Evolutionary conservation across 2,888 invertebrate genomes (phyloP).

Genomic region (Corbicula japonica): DNA sequence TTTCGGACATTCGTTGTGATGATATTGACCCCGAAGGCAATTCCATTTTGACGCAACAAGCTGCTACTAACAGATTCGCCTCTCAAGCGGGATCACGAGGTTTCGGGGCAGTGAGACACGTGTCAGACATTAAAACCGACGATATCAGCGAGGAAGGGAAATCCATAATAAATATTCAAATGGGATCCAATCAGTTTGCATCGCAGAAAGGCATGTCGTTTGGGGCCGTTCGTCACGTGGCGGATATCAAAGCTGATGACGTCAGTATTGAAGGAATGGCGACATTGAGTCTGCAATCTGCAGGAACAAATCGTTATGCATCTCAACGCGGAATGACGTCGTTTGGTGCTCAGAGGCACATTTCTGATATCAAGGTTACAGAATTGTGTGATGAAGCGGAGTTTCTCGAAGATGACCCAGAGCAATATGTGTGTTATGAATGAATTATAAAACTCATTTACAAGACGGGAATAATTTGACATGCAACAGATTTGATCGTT

Average conservation of each 20-base stretch:
- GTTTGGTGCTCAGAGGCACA: conserved; percentile 80
- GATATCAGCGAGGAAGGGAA: conserved; percentile 79
- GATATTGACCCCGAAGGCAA: conserved; percentile 69
- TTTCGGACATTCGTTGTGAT: conserved; percentile 76
- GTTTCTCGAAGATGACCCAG: conserved; percentile 41
- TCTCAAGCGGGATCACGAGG: conserved; percentile 83
- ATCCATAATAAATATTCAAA: conserved; percentile 82
- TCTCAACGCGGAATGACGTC: conserved; percentile 78
- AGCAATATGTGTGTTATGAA: conserved; percentile 18
- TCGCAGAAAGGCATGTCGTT: conserved; percentile 85
- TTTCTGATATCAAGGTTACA: conserved; percentile 81
- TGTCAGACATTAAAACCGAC: conserved; percentile 84
- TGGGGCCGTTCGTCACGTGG: conserved; percentile 82
- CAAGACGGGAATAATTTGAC: no score
- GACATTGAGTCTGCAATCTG: conserved; percentile 77
- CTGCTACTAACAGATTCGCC: conserved; percentile 84
- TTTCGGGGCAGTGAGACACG: conserved; percentile 82
- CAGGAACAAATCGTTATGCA: conserved; percentile 78
- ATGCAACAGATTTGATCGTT: no score
- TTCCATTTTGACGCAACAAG: conserved; percentile 83
- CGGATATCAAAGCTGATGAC: conserved; percentile 78
- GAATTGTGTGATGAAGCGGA: conserved; percentile 66
- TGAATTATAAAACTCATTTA: no score
- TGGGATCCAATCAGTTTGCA: conserved; percentile 84
- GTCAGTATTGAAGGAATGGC: conserved; percentile 74